These are phyloP conservation scores for Ploceus nigricollis DNA, from an alignment of 2,113 vertebrate species.

Conservation along the genomic window DNA sequence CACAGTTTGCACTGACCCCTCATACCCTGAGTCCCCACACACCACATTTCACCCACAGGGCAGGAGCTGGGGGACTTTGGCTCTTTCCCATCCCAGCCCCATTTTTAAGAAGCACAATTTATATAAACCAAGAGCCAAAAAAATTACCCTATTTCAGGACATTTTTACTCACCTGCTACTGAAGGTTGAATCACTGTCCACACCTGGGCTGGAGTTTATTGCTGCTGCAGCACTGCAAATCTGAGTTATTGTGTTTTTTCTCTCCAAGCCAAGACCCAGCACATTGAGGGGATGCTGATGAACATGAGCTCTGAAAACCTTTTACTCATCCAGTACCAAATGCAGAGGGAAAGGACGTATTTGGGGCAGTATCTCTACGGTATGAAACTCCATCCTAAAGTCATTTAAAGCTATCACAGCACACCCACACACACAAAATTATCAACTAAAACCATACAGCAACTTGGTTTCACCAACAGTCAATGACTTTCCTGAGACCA, in stretches of 20 bases:
- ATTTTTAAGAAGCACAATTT: not conserved
- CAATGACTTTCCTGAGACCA: not conserved
- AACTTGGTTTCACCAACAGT: not conserved
- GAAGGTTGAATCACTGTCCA: not conserved
- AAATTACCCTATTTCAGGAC: not conserved
- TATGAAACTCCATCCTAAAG: not conserved
- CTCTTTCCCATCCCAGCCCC: not conserved
- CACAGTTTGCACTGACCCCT: not conserved
- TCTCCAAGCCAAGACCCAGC: not conserved
- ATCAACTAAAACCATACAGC: not conserved
- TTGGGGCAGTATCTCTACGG: conserved; percentile 36
- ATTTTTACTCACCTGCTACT: not conserved
- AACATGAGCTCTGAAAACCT: conserved; percentile 7
- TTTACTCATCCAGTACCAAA: conserved; percentile 33
- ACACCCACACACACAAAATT: not conserved
- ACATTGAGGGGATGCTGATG: not conserved
- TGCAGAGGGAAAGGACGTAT: not conserved
- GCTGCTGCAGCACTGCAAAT: not conserved
- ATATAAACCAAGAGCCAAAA: not conserved
- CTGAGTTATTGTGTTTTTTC: not conserved
- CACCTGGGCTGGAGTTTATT: not conserved
- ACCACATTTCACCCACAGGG: not conserved
- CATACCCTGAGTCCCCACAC: rapidly evolving
- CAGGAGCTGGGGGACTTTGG: not conserved
- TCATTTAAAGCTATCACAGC: rapidly evolving